Percentiles rank a stretch among this genome's conserved stretches.
phyloP scores from a whole-genome alignment of 2,888 invertebrate species.

The Phytoseiulus persimilis region DNA sequence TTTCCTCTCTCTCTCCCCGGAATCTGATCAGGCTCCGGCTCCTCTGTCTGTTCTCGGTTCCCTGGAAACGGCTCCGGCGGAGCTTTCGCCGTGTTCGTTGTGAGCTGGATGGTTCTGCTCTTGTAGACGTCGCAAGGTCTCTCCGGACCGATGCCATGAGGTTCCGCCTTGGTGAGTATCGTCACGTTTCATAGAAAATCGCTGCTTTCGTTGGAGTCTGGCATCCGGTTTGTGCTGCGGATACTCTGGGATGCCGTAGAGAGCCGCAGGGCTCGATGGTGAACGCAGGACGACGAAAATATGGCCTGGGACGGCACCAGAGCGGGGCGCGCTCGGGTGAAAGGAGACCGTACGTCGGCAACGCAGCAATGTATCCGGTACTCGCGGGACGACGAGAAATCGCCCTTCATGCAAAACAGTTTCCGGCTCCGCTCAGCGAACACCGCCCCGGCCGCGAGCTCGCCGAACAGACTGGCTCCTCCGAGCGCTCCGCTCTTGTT shows the following conservation, averaged over 20 bases:
- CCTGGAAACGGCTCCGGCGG: background rate
- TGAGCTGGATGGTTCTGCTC: background rate
- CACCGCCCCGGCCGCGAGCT: background rate
- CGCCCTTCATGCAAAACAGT: background rate
- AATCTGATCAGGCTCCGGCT: no score
- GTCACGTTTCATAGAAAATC: background rate
- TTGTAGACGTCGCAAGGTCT: background rate
- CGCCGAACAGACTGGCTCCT: background rate
- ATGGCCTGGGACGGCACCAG: background rate
- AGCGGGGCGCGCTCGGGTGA: background rate
- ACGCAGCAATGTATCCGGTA: background rate
- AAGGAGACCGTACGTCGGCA: background rate
- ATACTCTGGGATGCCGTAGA: background rate
- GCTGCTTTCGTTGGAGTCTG: background rate
- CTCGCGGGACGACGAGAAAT: background rate
- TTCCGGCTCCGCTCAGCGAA: background rate
- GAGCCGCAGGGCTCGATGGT: background rate
- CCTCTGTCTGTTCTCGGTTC: no score
- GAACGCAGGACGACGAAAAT: background rate
- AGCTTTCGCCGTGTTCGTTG: background rate
- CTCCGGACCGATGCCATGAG: background rate
- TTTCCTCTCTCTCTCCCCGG: no score
- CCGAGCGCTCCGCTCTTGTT: background rate
- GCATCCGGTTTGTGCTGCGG: background rate
- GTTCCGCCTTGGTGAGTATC: background rate